Percentiles rank a stretch among this genome's conserved stretches.
Conservation (phyloP, 2,797 vertebrate species). For the Australoheros facetus region DNA sequence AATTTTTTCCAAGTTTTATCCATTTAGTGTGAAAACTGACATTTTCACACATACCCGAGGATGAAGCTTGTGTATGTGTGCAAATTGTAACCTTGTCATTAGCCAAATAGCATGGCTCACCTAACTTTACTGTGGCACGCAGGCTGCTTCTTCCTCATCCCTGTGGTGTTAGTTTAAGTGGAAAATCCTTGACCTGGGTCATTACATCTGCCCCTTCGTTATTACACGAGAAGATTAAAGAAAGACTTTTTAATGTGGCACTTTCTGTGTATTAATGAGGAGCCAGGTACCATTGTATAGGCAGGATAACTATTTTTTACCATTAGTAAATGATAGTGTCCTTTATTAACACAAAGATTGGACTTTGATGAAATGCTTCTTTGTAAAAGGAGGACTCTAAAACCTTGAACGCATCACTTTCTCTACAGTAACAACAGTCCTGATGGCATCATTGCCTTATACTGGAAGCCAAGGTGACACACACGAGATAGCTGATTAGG, state of each 20-base stretch:
- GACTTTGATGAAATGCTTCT: background rate
- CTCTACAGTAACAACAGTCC: background rate
- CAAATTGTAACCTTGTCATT: conserved; percentile 61
- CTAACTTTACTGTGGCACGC: conserved; percentile 29
- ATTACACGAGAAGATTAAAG: conserved; percentile 43
- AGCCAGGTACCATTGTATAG: background rate
- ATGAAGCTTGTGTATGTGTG: background rate
- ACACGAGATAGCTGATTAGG: conserved; percentile 30
- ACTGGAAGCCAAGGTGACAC: conserved; percentile 31
- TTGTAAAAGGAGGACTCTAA: background rate
- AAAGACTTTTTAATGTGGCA: background rate
- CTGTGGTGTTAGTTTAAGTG: conserved; percentile 55
- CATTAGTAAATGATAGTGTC: background rate
- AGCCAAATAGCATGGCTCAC: conserved; percentile 43
- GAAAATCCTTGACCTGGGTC: conserved; percentile 65
- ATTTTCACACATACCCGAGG: background rate
- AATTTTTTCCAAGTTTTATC: conserved; percentile 46
- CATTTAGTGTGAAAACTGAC: conserved; percentile 28
- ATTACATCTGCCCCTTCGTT: conserved; percentile 56
- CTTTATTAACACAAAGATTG: background rate
- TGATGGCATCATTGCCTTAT: conserved; percentile 30
- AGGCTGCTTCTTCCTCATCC: conserved; percentile 27
- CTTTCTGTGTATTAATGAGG: background rate
- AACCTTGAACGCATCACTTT: conserved; percentile 1
- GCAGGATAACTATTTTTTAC: background rate